Evolutionary conservation across 2,888 invertebrate genomes (phyloP).

Genomic region (Microchrysa polita): DNA sequence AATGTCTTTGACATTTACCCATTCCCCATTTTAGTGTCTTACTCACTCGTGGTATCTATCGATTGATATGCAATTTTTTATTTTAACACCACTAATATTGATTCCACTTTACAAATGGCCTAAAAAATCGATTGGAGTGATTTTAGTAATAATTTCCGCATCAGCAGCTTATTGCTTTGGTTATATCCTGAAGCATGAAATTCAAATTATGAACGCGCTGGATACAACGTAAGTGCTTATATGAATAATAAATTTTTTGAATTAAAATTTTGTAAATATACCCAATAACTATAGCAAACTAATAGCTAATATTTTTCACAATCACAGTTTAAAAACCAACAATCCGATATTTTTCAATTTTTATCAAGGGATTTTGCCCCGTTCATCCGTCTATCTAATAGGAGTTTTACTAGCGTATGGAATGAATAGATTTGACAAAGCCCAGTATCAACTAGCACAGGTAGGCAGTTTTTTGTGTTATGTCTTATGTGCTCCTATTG

Average conservation of each 20-base stretch:
- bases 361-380: background rate
- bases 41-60: slow-evolving; percentile 70
- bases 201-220: slow-evolving; percentile 53
- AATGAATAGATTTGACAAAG: slow-evolving; percentile 54
- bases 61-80: slow-evolving; percentile 69
- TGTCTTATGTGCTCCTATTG: too few species aligned
- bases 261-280: background rate
- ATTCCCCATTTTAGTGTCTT: slow-evolving; percentile 62
- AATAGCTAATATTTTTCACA: too few species aligned
- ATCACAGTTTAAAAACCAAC: too few species aligned
- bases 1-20: background rate
- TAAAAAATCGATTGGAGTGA: slow-evolving; percentile 55
- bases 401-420: slow-evolving; percentile 63
- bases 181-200: slow-evolving; percentile 58
- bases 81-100: slow-evolving; percentile 68
- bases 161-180: slow-evolving; percentile 60
- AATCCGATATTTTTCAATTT: background rate
- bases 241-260: too few species aligned
- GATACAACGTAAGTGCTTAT: slow-evolving; percentile 13
- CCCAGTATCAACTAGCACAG: slow-evolving; percentile 56
- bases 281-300: too few species aligned
- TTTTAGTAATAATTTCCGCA: slow-evolving; percentile 56
- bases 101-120: slow-evolving; percentile 65
- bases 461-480: too few species aligned
- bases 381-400: slow-evolving; percentile 59